Conservation (phyloP, 2,888 invertebrate genomes). For the Panzeria rudis region DNA sequence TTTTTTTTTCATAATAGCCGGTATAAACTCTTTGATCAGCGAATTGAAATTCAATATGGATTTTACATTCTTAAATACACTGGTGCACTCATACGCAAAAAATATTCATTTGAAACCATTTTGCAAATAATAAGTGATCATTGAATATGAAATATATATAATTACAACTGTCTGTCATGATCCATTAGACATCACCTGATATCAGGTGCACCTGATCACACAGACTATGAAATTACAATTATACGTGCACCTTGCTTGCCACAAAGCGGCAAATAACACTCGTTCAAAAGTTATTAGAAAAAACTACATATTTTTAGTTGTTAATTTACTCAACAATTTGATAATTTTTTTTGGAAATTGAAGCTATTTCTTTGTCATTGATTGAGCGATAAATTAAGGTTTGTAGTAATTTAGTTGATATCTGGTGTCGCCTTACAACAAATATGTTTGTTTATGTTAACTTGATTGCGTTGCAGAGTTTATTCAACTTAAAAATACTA, state of each 20-base stretch:
- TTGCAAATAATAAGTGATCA: conserved; percentile 25
- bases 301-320: conserved; percentile 4
- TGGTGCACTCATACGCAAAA: not conserved
- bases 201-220: conserved; percentile 38
- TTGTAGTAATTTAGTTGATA: not conserved
- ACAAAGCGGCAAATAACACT: conserved; percentile 29
- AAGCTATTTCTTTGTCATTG: not conserved
- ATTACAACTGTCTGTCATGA: conserved; percentile 44
- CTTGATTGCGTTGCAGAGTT: not conserved
- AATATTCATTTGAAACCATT: conserved; percentile 20
- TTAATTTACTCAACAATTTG: conserved; percentile 6
- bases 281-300: conserved; percentile 15
- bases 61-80: not conserved
- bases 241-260: not conserved
- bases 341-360: not conserved
- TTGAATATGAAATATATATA: conserved; percentile 45
- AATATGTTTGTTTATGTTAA: not conserved
- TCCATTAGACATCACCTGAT: conserved; percentile 41
- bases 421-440: not conserved
- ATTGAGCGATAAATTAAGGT: conserved; percentile 36
- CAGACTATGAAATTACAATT: conserved; percentile 42
- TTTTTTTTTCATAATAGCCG: not conserved
- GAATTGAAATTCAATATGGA: not conserved
- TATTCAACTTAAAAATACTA: not conserved
- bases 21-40: conserved; percentile 13